Conservation (phyloP, 2,888 invertebrate genomes). For the Antitype chi region DNA sequence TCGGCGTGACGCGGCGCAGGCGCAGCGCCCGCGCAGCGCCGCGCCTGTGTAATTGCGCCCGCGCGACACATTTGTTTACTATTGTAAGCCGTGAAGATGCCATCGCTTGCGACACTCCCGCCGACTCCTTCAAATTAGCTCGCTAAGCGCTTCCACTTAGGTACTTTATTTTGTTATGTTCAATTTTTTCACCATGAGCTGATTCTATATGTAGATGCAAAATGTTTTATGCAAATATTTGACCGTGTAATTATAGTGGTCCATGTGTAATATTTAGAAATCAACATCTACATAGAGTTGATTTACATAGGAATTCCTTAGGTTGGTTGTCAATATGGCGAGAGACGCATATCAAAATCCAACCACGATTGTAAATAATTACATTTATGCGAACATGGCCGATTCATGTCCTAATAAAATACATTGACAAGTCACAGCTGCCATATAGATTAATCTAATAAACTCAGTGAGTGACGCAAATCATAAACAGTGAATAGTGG, state of each 20-base stretch:
- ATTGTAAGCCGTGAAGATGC: constrained; percentile 90
- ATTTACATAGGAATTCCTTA: constrained; percentile 65
- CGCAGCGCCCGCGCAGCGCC: constrained; percentile 64
- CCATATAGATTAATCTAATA: constrained; percentile 65
- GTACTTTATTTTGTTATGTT: constrained; percentile 61
- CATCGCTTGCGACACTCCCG: constrained; percentile 84
- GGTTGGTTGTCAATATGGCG: constrained; percentile 54
- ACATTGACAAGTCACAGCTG: constrained; percentile 55
- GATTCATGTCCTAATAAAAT: constrained; percentile 66
- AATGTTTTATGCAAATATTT: constrained; percentile 53
- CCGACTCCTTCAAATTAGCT: constrained; percentile 87
- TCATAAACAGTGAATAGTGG: constrained; percentile 63
- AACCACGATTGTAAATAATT: constrained; percentile 62
- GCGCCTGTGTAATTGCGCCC: constrained; percentile 83
- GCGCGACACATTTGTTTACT: constrained; percentile 90
- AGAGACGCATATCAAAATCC: constrained; percentile 61
- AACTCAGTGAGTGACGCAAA: constrained; percentile 60
- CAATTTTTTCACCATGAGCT: constrained; percentile 39
- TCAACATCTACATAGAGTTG: constrained; percentile 51
- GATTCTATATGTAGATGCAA: constrained; percentile 33
- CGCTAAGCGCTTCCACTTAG: constrained; percentile 75
- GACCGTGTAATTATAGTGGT: constrained; percentile 53
- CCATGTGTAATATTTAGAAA: constrained; percentile 62
- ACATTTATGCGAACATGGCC: constrained; percentile 64
- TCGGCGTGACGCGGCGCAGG: constrained; percentile 76